Base-by-base conservation (phyloP, 2,797 vertebrate species). In the Setipinna tenuifilis region DNA sequence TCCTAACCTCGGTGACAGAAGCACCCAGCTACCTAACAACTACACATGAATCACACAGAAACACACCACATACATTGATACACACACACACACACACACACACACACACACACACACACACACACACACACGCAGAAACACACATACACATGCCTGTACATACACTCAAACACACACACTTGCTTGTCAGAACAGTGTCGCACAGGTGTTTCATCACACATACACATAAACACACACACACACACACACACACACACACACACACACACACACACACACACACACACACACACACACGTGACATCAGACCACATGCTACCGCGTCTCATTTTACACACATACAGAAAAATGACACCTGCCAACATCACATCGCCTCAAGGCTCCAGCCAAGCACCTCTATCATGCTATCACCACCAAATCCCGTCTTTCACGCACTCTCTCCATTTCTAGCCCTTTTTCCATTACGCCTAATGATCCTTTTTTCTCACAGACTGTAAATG, bases 321-420 rank as follows among this genome's bases (percentile, higher is more conserved):
- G 85, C 90, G 86, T 91, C 92, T 92, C 89, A 92, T 88, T 92
- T 92, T 89, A 88, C 89, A 89, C 86, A 83, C 83, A 31, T 41
- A 68, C 46, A 82, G 87, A 88, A 89, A 89, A 90, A 84, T 86
- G 62, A 85, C 87, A 85, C 58, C 85, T 25, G 84, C 86, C 89
- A 86, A 91, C 90, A 86, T 86, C 87, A 84, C 86, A 87, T 87
- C 88, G 35, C 88, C 82, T 57, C 80, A 83, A 78, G 88, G 86
- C 48, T 48, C 21, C 41, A 11, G 19, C 25, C 81, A 28, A 14
- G 2, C 12, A 31, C 65, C 65, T 28, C 65, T 31, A 68, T 31
- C 83, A 71, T 54, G 50, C 46, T 28, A 10, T 21, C 44, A 31
- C 35, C 12, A 71, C 3, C n/a, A 83, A 68, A 71, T 16, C 23